Base-by-base conservation (phyloP, 1,140 invertebrate species). In the Conus ventricosus region DNA sequence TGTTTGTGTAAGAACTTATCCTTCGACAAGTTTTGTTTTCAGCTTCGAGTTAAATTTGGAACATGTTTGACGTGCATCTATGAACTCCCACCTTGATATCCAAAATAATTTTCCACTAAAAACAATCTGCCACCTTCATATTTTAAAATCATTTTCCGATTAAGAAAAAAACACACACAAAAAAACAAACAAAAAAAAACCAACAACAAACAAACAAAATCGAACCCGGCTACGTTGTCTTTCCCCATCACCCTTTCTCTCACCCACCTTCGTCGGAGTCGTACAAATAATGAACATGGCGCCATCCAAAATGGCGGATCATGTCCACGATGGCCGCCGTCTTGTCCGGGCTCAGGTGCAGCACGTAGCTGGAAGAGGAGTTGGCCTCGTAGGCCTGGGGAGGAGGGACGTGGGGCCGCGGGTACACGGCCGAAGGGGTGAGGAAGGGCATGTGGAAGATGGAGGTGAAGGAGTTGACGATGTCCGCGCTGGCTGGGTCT, bases 361-460 rank as follows among this genome's bases (percentile, higher is more conserved):
- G 81, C 75, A 92, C 92, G 84, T 89, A 93, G 67, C 88, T 89
- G 27, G 57, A 39, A 39, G 39, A 1, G 39, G 39, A 0, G 39
- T 39, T 39, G 39, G 39, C 39, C 39, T 39, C 39, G 39, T 39
- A 39, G 23, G 78, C 81, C 90, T 81, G 78, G 83, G 57, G 6
- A 54, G 87, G 71, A 78, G 87, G 55, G 89, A 80, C n/a, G 81
- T 3, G 83, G 82, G 27, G 76, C 71, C 5, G 90, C 85, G 27
- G 91, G 88, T 8, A 15, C 57, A 60, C 57, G 57, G 57, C 8
- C 8, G 60, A 91, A 92, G 1, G 93, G 0, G 91, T 98, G 54
- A 99, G 96, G 94, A 98, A 99, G 25, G 98, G 98, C 97, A 99
- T 98, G 95, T 98, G 98, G 95, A 99, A 99, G 7, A 98, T 98